Conservation (phyloP, 2,113 vertebrate genomes). For the Eira barbara region DNA sequence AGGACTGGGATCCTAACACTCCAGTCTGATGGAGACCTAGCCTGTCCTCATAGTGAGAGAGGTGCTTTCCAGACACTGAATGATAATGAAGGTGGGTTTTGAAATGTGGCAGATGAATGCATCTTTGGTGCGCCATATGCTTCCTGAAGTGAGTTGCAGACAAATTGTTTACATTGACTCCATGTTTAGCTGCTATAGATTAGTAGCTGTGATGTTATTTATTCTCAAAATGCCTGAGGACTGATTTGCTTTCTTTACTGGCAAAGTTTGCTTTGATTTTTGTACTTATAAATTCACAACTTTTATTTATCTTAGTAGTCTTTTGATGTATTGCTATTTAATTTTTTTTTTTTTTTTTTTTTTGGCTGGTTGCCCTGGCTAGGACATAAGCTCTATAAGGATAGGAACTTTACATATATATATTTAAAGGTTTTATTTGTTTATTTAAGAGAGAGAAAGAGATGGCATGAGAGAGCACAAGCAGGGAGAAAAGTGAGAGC, state of each 20-base stretch:
- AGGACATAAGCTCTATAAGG: background rate
- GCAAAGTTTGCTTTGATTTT: constrained; percentile 9
- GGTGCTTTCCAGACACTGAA: background rate
- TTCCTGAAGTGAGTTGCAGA: background rate
- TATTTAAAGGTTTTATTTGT: no score
- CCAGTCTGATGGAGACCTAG: background rate
- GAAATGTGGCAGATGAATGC: background rate
- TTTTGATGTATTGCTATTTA: background rate
- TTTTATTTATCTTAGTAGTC: constrained; percentile 11
- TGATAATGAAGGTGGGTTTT: background rate
- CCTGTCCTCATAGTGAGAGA: background rate
- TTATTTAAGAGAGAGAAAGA: background rate
- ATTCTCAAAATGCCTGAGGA: background rate
- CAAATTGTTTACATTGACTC: background rate
- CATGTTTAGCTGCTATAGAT: background rate
- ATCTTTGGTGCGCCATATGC: background rate
- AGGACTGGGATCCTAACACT: background rate
- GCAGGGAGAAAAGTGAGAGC: background rate
- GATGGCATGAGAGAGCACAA: background rate
- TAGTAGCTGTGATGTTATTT: background rate
- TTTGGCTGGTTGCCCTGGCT: background rate
- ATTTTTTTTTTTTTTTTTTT: background rate
- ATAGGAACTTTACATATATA: background rate
- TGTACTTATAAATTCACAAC: background rate
- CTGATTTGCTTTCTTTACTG: background rate